Conservation (phyloP, 1,140 invertebrate genomes). For the Achroia grisella region DNA sequence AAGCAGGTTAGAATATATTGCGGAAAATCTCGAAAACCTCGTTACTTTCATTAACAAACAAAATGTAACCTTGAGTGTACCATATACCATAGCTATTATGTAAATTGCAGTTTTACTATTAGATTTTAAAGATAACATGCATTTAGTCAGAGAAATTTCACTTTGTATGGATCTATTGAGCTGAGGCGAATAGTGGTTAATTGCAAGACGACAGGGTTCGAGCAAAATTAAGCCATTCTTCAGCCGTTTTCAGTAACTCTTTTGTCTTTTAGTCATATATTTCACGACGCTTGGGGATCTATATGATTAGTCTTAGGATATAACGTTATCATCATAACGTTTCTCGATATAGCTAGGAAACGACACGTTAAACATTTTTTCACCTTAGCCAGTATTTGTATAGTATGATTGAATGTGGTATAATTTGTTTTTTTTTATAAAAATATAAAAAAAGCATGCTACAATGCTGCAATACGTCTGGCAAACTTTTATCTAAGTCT, state of each 20-base stretch:
- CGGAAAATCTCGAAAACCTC: constrained; percentile 12
- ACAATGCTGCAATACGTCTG: constrained; percentile 24
- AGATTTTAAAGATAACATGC: constrained; percentile 49
- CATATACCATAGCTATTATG: constrained; percentile 21
- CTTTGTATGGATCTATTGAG: constrained; percentile 10
- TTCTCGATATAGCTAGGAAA: constrained; percentile 7
- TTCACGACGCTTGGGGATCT: constrained; percentile 42
- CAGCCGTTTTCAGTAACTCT: too few species aligned
- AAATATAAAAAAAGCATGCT: constrained; percentile 21
- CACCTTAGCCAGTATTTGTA: constrained; percentile 66
- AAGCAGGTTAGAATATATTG: constrained; percentile 87
- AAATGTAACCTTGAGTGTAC: constrained; percentile 13
- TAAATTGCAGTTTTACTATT: constrained; percentile 48
- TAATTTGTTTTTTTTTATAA: constrained; percentile 23
- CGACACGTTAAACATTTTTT: constrained; percentile 25
- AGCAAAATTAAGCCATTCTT: too few species aligned
- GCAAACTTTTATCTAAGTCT: constrained; percentile 59
- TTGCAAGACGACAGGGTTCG: too few species aligned
- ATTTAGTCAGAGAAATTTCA: constrained; percentile 51
- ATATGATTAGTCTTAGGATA: constrained; percentile 39
- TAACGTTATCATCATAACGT: constrained; percentile 32
- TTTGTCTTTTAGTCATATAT: constrained; percentile 12
- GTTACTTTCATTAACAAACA: constrained; percentile 7
- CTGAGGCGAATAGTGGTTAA: too few species aligned
- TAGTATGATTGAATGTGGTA: constrained; percentile 42